Evolutionary conservation across 2,113 vertebrate species (phyloP).

Genomic region (Crocuta crocuta): DNA sequence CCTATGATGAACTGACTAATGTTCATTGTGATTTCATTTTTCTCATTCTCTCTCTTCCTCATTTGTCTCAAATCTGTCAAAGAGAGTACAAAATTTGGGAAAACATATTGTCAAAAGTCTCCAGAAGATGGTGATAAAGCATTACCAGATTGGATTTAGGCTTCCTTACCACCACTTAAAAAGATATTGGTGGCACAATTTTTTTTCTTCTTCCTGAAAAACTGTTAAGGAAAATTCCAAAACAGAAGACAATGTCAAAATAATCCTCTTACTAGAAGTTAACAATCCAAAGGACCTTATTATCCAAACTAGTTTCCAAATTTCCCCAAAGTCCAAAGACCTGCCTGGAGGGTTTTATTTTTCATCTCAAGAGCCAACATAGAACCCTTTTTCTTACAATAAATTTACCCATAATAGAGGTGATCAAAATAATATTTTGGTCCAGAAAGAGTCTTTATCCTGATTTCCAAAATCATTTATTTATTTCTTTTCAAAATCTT

Average conservation of each 20-base stretch:
- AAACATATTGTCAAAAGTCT: constrained; percentile 13
- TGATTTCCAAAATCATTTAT: constrained; percentile 25
- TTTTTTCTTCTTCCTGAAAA: constrained; percentile 39
- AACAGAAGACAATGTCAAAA: constrained; percentile 47
- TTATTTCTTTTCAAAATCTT: constrained; percentile 9
- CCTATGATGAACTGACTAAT: background rate
- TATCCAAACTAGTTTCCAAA: constrained; percentile 16
- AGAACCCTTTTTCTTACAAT: background rate
- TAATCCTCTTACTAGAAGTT: constrained; percentile 38
- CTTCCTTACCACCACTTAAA: constrained; percentile 14
- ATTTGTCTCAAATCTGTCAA: background rate
- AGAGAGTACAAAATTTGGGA: background rate
- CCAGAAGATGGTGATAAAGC: constrained; percentile 14
- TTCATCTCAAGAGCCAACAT: background rate
- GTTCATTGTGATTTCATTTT: background rate
- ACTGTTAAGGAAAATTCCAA: constrained; percentile 27
- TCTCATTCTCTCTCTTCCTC: background rate
- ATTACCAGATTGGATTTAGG: background rate
- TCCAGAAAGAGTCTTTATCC: background rate
- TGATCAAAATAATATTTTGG: background rate
- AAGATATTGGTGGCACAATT: background rate
- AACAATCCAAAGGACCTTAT: background rate
- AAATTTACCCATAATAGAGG: background rate
- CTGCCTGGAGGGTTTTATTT: background rate
- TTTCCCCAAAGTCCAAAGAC: background rate